Evolutionary conservation across 1,140 invertebrate genomes (phyloP).

Genomic region (Drosophila nigromelanica): DNA sequence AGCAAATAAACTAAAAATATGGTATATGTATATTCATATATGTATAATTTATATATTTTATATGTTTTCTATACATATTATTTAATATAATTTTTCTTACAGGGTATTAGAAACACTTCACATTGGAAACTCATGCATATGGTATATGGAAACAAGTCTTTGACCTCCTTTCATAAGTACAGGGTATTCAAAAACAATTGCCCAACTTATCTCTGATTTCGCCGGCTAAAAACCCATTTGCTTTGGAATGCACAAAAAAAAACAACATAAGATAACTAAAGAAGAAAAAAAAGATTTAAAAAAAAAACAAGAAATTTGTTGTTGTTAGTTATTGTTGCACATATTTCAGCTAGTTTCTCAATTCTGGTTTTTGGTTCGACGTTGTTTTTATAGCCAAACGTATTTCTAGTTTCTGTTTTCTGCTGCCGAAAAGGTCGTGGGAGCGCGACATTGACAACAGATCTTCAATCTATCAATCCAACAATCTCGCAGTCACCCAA

Average conservation of each 20-base stretch:
- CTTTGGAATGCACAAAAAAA: too few species aligned
- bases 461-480: slow-evolving; percentile 8
- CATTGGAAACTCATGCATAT: neutral
- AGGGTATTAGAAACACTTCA: neutral
- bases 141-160: too few species aligned
- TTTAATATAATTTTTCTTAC: neutral
- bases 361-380: slow-evolving; percentile 6
- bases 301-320: slow-evolving; percentile 4
- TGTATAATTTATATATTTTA: too few species aligned
- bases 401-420: slow-evolving; percentile 28
- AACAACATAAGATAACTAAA: too few species aligned
- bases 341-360: slow-evolving; percentile 18
- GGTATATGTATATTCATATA: too few species aligned
- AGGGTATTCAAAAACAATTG: too few species aligned
- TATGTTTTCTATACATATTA: too few species aligned
- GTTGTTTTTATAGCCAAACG: slow-evolving; percentile 23
- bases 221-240: too few species aligned
- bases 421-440: slow-evolving; percentile 58
- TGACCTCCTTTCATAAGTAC: too few species aligned
- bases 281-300: neutral
- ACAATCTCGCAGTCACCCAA: too few species aligned
- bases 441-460: slow-evolving; percentile 68
- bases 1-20: too few species aligned
- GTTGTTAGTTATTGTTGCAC: slow-evolving; percentile 9
- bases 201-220: too few species aligned